Base-by-base conservation (phyloP, 1,140 invertebrate species). In the Drosophila punjabiensis region DNA sequence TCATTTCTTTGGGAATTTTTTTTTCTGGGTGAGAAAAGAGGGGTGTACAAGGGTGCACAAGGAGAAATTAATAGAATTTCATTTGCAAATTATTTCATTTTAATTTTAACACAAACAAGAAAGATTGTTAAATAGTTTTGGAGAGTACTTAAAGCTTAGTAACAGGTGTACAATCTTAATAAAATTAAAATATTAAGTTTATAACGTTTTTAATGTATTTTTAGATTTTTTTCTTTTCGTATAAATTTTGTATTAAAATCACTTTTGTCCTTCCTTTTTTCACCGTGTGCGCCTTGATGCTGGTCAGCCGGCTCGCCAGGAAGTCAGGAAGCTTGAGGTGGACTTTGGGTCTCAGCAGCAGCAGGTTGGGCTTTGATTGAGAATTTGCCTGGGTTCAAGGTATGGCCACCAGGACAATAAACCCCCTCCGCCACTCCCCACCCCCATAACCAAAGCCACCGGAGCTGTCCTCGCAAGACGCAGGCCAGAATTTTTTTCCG, bases 321-420 rank as follows among this genome's bases (percentile, higher is more conserved):
- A 88, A 88, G 83, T 80, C 83, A 88, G 60, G 52, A 48, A 69
- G 65, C 52, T 60, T 61, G 75, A 67, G 75, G 73, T 66, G 78
- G 61, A 74, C 65, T 33, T 67, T 52, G 52, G 47, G 30, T 33
- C 35, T 4, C 39, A 24, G 37, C 32, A 33, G 30, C 5, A 30
- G 16, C 50, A 52, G 50, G 50, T 24, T 30, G 68, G 48, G 48
- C 33, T 45, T 58, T 45, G 63, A 62, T 71, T 59, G 71, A 67
- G 65, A 58, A 67, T 76, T 74, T 84, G 41, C 64, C 59, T 64
- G 62, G 59, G 75, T 48, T 69, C 48, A 70, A 84, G 84, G 84
- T 87, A 76, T 73, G 67, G 37, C 60, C 78, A 79, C 76, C 81
- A 64, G 78, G 53, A 82, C 79, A 87, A 81, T 84, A 63, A 20